Base-by-base conservation (phyloP, 1,140 invertebrate species). In the Pristionchus pacificus region DNA sequence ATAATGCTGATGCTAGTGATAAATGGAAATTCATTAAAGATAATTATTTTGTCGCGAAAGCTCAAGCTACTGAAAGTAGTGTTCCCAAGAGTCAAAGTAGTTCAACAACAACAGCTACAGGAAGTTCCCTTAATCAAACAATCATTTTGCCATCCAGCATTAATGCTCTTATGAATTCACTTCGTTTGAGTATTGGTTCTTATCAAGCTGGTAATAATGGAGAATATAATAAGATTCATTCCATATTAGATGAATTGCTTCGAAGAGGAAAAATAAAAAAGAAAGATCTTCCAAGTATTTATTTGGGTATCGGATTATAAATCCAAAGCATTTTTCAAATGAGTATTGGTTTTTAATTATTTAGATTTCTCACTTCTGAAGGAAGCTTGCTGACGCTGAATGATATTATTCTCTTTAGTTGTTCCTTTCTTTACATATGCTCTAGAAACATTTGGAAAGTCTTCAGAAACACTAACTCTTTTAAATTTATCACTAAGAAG, bases 1-100 rank as follows among this genome's bases (percentile, higher is more conserved):
- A 61, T 33, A 73, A 73, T 73, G 0, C 70, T 49, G 70, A 73
- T 73, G 28, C 71, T 10, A 73, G 71, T 73, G 70, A 73, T 13
- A 73, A 75, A 75, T 73, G 71, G 71, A 75, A 63, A 58, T 73
- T 73, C 58, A 73, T 73, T 1, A 73, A 74, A 75, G 6, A 24
- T 59, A 74, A 59, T 1, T 72, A 74, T 24, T 74, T 57, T 77
- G 31, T 65, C 49, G 33, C 59, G 30, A 62, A 60, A 59, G 28
- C 28, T 77, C 3, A n/a, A n/a, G n/a, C n/a, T n/a, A n/a, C n/a
- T n/a, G n/a, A n/a, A n/a, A n/a, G n/a, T n/a, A n/a, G n/a, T n/a
- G n/a, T n/a, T n/a, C n/a, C n/a, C n/a, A n/a, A n/a, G n/a, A n/a
- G n/a, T n/a, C n/a, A n/a, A n/a, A n/a, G n/a, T n/a, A n/a, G n/a